These are phyloP conservation scores for Spodoptera frugiperda DNA, from an alignment of 1,140 invertebrate genomes.

Conservation along the genomic window DNA sequence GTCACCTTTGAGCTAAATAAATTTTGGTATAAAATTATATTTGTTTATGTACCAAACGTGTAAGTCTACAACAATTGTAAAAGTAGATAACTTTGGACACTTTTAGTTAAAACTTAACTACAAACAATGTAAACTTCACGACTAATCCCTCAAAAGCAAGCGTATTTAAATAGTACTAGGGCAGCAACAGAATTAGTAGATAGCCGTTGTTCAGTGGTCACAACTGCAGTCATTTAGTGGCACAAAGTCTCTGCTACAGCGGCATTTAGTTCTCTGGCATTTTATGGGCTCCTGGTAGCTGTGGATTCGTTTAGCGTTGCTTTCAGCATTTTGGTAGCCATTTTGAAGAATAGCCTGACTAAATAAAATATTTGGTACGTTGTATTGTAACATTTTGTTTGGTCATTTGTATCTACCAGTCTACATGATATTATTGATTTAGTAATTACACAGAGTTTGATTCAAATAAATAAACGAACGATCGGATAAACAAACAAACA, in stretches of 20 bases:
- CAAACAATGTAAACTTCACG: conserved; percentile 6
- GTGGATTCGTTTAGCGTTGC: neutral
- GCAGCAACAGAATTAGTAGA: conserved; percentile 28
- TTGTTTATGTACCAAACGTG: no score
- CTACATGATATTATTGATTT: no score
- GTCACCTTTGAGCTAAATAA: no score
- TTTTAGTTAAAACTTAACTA: neutral
- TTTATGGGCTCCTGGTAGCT: conserved; percentile 25
- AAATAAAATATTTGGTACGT: no score
- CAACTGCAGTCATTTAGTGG: conserved; percentile 10
- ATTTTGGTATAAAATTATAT: no score
- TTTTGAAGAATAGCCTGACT: no score
- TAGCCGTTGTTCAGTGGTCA: conserved; percentile 29
- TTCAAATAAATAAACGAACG: no score
- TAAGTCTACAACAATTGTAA: no score
- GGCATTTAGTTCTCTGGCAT: conserved; percentile 10
- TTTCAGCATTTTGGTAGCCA: neutral
- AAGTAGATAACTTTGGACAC: neutral
- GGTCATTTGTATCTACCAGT: no score
- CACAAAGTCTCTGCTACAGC: conserved; percentile 25
- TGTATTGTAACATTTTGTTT: no score
- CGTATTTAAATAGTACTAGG: conserved; percentile 12
- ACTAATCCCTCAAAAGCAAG: conserved; percentile 12
- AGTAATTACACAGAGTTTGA: no score
- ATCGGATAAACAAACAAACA: no score